phyloP scores from a whole-genome alignment of 2,113 vertebrate species.

The Climacteris rufus region DNA sequence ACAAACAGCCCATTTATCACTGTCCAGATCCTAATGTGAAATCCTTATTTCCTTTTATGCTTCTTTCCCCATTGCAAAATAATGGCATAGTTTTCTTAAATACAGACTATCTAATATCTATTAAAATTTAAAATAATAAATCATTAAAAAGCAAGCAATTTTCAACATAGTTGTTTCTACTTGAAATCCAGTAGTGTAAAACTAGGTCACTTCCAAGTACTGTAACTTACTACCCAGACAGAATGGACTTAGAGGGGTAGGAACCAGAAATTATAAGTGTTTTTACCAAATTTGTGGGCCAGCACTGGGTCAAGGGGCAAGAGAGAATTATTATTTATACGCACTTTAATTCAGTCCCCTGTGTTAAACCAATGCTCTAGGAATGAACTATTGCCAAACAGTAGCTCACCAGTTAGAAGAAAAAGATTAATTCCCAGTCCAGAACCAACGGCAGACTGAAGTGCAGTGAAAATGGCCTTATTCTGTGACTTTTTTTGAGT shows the following conservation, averaged over 20 bases:
- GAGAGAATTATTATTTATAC: neutral
- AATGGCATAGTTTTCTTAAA: neutral
- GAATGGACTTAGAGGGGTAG: neutral
- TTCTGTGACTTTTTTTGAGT: neutral
- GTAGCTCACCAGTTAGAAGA: neutral
- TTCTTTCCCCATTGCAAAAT: neutral
- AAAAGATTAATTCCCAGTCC: neutral
- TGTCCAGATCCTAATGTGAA: neutral
- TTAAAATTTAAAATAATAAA: neutral
- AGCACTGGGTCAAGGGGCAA: neutral
- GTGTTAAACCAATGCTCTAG: neutral
- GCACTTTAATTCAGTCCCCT: neutral
- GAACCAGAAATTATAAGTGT: neutral
- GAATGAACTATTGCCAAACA: neutral
- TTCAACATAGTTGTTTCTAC: neutral
- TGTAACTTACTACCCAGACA: neutral
- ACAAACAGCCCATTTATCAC: neutral
- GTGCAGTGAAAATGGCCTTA: neutral
- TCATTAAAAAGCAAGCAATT: neutral
- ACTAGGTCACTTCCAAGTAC: neutral
- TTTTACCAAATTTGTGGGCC: neutral
- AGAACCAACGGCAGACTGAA: neutral
- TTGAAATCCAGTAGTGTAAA: neutral
- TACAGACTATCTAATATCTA: neutral
- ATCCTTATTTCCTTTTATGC: neutral